phyloP scores from a whole-genome alignment of 2,797 vertebrate species.

The Mus minutoides region DNA sequence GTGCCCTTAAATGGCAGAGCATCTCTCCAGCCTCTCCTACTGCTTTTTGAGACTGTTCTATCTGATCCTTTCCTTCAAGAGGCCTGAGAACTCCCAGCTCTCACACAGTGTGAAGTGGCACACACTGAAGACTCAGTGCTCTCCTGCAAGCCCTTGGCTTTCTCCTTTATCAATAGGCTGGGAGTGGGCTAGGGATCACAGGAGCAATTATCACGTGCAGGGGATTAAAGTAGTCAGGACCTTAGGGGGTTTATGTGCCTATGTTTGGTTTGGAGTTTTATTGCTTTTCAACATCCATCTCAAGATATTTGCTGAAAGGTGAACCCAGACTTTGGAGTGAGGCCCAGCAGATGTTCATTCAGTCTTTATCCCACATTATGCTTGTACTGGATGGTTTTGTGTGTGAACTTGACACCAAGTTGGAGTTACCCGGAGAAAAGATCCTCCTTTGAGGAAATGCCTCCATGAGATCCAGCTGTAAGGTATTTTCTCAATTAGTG shows the following conservation, averaged over 20 bases:
- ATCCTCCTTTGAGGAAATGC: too few species aligned
- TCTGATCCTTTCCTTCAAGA: neutral
- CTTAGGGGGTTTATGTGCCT: neutral
- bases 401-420: too few species aligned
- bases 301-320: neutral
- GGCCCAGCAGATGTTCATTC: neutral
- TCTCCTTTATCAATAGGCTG: neutral
- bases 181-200: neutral
- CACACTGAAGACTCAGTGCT: neutral
- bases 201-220: neutral
- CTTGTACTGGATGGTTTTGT: too few species aligned
- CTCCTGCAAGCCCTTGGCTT: neutral
- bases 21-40: neutral
- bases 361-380: neutral
- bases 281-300: neutral
- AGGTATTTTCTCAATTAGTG: too few species aligned
- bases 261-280: conserved; percentile 6
- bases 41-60: neutral
- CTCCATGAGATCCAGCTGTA: too few species aligned
- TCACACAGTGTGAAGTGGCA: neutral
- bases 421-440: too few species aligned
- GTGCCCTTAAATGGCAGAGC: too few species aligned
- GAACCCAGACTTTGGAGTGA: neutral
- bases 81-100: neutral
- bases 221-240: neutral